Percentiles rank a stretch among this genome's conserved stretches.
These are phyloP conservation scores for Aythya baeri DNA, from an alignment of 2,113 vertebrate genomes.

Conservation along the genomic window DNA sequence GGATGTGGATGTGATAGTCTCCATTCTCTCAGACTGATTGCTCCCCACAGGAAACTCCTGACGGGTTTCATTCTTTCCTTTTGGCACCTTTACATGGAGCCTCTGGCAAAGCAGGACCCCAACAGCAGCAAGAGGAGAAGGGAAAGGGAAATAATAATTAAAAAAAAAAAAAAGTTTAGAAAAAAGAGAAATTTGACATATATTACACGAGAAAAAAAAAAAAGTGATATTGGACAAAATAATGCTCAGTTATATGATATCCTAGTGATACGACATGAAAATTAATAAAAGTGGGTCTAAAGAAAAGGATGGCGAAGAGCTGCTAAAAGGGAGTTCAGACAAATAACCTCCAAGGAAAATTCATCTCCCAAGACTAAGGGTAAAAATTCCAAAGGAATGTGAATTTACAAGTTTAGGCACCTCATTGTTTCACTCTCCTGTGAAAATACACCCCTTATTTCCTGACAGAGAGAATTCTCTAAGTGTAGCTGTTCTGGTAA, in stretches of 20 bases:
- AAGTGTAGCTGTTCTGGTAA: background rate
- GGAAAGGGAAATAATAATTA: background rate
- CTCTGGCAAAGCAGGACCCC: background rate
- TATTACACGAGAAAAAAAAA: background rate
- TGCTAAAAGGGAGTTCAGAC: background rate
- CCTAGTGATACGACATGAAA: background rate
- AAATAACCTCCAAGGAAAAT: background rate
- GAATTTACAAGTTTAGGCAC: background rate
- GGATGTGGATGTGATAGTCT: background rate
- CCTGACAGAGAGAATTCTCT: background rate
- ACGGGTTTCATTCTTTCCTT: background rate
- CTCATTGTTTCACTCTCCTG: background rate
- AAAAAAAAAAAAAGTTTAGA: background rate
- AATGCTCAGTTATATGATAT: background rate
- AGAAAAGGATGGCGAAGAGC: background rate
- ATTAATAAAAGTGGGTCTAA: background rate
- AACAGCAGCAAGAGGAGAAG: background rate
- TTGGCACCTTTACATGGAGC: background rate
- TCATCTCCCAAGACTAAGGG: background rate
- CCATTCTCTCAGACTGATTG: background rate
- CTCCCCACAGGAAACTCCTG: accelerated
- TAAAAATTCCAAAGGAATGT: background rate
- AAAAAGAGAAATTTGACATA: background rate
- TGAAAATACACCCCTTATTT: background rate
- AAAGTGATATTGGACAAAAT: background rate